Evolutionary conservation across 1,140 invertebrate species (phyloP), one percentile per base, ranked within the genome.

Genomic region (Dufourea novaeangliae): DNA sequence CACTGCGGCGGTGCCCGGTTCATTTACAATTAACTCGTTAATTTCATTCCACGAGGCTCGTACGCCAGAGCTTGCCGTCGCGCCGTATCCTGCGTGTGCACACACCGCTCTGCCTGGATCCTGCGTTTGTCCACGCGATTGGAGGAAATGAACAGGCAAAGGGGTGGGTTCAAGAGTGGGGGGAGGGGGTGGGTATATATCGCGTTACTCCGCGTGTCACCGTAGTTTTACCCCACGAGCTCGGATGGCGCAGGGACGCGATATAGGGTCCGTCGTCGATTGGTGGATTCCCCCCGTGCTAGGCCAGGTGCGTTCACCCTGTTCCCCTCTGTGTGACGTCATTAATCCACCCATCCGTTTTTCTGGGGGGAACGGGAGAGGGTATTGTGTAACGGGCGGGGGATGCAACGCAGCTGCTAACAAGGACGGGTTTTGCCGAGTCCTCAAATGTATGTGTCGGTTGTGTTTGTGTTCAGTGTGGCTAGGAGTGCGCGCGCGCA

Each of bases 381-480:
- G 82, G 83, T 79, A 92, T 92, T 92, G 91, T 92, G 84, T 87
- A 91, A 91, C 89, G 78, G 87, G 88, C 85, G 89, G 88, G 90
- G 90, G 90, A 91, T 90, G 88, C 86, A 84, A 90, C 80, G 90
- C 90, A 91, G 90, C 90, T 91, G 90, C 89, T 91, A 91, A 90
- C 90, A 88, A 90, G 90, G 87, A 90, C 88, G 88, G 86, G 87
- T 90, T 90, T 57, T 87, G 87, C 86, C 86, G 87, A 87, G 32
- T 86, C 78, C n/a, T n/a, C n/a, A n/a, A n/a, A n/a, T n/a, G n/a
- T n/a, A n/a, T n/a, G n/a, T n/a, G n/a, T n/a, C n/a, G n/a, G n/a
- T n/a, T n/a, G n/a, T n/a, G n/a, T n/a, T n/a, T n/a, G n/a, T n/a
- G n/a, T n/a, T n/a, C n/a, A n/a, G 66, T 74, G 74, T 70, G 37